A percentile compares a stretch with the other conserved stretches of the same genome.
These are phyloP conservation scores for Hemaris fuciformis DNA, from an alignment of 2,888 invertebrate genomes.

Conservation along the genomic window DNA sequence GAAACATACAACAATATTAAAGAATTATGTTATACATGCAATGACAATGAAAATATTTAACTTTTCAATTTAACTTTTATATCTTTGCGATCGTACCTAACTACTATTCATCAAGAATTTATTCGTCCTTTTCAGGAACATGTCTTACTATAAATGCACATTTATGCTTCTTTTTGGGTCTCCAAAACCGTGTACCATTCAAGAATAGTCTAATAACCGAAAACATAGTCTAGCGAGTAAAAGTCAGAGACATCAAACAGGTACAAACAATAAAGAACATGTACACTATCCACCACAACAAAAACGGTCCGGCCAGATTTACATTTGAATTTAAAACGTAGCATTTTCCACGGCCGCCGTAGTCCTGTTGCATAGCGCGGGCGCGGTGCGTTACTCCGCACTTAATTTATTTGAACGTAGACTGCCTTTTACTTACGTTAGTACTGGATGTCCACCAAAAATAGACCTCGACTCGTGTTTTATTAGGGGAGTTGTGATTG, in stretches of 20 bases:
- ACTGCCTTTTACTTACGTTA: background rate
- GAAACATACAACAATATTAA: no score
- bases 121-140: no score
- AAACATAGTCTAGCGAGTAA: background rate
- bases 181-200: no score
- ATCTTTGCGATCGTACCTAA: no score
- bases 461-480: background rate
- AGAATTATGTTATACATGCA: no score
- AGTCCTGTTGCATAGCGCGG: background rate
- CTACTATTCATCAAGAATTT: no score
- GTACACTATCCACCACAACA: background rate
- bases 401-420: slow-evolving; percentile 30
- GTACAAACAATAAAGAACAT: background rate
- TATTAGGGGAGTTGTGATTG: background rate
- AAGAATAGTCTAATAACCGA: background rate
- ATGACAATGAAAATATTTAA: no score
- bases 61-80: no score
- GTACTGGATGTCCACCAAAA: background rate
- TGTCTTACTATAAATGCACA: no score
- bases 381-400: slow-evolving; percentile 15
- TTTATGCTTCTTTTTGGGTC: no score
- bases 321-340: slow-evolving; percentile 2
- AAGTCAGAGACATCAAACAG: background rate
- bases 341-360: background rate
- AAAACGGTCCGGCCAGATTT: background rate